Evolutionary conservation across 1,140 invertebrate genomes (phyloP), one percentile per base, ranked within the genome.

Genomic region (Subanguina moxae): DNA sequence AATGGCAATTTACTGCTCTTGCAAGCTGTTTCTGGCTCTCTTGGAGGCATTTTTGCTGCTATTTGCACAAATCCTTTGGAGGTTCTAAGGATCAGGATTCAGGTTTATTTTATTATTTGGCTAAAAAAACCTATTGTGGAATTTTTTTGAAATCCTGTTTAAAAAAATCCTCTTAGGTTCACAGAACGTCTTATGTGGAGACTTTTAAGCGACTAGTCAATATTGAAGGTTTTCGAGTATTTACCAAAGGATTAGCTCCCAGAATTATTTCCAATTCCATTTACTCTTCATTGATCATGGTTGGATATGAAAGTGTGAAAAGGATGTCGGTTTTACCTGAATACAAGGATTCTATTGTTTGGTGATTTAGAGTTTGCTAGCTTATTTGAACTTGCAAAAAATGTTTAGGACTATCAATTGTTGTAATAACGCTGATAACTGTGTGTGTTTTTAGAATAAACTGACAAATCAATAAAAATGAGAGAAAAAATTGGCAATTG

Each of bases 261-360:
- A 76, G 79, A 42, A 69, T 82, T 28, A 68, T 81, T 15, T 82
- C 69, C 64, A 81, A 76, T 57, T 43, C 61, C 58, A 72, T 81
- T 23, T 81, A 81, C 61, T 75, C 74, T 5, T 78, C 67, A 57
- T 56, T 80, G 17, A 68, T 81, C 17, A 82, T 81, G 81, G 71
- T 80, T 32, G 78, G 80, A n/a, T 82, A 82, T 45, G 80, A 81
- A 48, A 25, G n/a, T 52, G 80, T 82, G 1, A 81, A 81, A 62
- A 61, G 78, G 45, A 42, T 71, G 27, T 79, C 58, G 30, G 78
- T 81, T n/a, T 45, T 82, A 8, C 80, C 80, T 17, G 80, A 81
- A 65, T 81, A 76, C 57, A 56, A 68, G 32, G 25, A 67, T 28
- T 25, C 65, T 25, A 27, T 69, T 28, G 62, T 69, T 28, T 69